Percentiles rank a stretch among this genome's conserved stretches.
Evolutionary conservation across 2,888 invertebrate species (phyloP).

Genomic region (Sinotaia quadrata): DNA sequence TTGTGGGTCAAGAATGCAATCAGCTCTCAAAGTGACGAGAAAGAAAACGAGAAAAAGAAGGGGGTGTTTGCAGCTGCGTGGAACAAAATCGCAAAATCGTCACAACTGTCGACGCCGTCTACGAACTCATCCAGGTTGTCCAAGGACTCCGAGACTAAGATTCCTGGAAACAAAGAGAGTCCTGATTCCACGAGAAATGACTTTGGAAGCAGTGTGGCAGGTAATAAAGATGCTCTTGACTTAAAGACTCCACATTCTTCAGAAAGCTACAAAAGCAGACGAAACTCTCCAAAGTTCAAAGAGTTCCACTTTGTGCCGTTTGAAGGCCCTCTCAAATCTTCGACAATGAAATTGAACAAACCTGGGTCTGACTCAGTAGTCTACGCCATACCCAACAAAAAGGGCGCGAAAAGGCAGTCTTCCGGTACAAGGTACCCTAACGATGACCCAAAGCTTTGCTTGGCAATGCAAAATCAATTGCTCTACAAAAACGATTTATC

Average conservation of each 20-base stretch:
- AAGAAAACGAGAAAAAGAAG: too few species aligned
- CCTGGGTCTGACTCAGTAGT: neutral
- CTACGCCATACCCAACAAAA: conserved; percentile 19
- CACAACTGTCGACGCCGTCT: neutral
- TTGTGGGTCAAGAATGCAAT: conserved; percentile 9
- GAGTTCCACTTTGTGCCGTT: too few species aligned
- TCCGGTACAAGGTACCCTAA: conserved; percentile 12
- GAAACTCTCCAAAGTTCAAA: too few species aligned
- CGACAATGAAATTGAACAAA: conserved; percentile 10
- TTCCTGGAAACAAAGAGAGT: too few species aligned
- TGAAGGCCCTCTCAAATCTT: neutral
- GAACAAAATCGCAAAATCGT: conserved; percentile 15
- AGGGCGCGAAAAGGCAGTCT: neutral
- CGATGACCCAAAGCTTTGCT: neutral
- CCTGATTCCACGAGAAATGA: too few species aligned
- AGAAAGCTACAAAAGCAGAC: neutral
- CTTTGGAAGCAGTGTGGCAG: too few species aligned
- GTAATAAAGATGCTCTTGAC: too few species aligned
- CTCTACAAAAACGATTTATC: too few species aligned
- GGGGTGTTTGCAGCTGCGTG: conserved; percentile 9
- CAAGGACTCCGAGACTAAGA: too few species aligned
- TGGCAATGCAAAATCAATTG: too few species aligned
- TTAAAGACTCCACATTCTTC: too few species aligned
- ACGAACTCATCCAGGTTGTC: conserved; percentile 15
- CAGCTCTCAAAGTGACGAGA: conserved; percentile 1